phyloP scores from a whole-genome alignment of 37 sponge, comb jelly and placozoan species.

The Diacarnus erythraeanus region DNA sequence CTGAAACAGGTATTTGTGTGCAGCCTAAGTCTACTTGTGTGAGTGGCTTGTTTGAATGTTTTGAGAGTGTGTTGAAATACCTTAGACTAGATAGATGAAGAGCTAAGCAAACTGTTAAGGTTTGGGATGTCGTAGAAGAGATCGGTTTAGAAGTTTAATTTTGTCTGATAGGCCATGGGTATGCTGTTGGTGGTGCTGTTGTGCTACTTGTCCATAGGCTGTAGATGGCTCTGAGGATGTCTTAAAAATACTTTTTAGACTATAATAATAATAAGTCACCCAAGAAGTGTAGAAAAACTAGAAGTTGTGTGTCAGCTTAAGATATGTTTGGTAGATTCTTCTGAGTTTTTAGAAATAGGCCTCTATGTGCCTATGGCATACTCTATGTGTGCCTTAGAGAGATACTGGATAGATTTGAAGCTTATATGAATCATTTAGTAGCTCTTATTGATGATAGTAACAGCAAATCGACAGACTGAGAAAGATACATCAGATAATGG shows the following conservation, averaged over 20 bases:
- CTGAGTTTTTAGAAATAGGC: slow-evolving; percentile 58
- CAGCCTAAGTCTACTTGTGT: slow-evolving; percentile 15
- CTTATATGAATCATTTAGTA: slow-evolving; percentile 63
- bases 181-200: slow-evolving; percentile 64
- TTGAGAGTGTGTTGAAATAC: slow-evolving; percentile 8
- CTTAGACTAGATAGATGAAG: slow-evolving; percentile 9
- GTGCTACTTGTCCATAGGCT: slow-evolving; percentile 58
- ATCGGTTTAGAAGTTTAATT: slow-evolving; percentile 34
- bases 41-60: slow-evolving; percentile 25
- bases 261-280: slow-evolving; percentile 71
- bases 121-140: slow-evolving; percentile 48
- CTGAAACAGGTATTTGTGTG: slow-evolving; percentile 12
- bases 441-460: slow-evolving; percentile 47
- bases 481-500: slow-evolving; percentile 62
- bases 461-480: slow-evolving; percentile 31
- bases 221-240: slow-evolving; percentile 69
- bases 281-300: slow-evolving; percentile 65
- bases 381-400: slow-evolving; percentile 68
- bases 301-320: slow-evolving; percentile 50
- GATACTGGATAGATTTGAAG: slow-evolving; percentile 58
- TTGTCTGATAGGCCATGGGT: slow-evolving; percentile 49
- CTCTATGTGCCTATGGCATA: slow-evolving; percentile 68
- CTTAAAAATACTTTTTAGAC: slow-evolving; percentile 38
- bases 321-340: slow-evolving; percentile 34
- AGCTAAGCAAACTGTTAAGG: slow-evolving; percentile 44